Evolutionary conservation across 2,113 vertebrate species (phyloP).

Genomic region (Stigmatopora argus): DNA sequence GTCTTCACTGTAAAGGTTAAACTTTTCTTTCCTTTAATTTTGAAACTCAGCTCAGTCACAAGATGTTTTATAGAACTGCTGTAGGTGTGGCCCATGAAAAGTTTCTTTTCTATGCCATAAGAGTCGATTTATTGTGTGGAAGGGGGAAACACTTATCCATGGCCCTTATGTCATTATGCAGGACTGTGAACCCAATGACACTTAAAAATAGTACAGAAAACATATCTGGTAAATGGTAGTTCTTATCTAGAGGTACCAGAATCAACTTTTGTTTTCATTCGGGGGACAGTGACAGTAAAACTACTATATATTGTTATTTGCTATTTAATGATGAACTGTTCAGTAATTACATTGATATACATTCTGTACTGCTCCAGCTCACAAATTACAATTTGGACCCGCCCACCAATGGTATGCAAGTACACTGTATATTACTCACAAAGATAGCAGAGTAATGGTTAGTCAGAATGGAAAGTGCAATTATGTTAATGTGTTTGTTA

Average conservation of each 20-base stretch:
- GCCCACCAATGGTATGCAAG: not conserved
- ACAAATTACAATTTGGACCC: not conserved
- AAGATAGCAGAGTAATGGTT: too few relatives aligned
- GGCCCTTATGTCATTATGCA: not conserved
- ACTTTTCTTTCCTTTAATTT: not conserved
- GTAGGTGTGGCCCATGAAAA: not conserved
- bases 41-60: not conserved
- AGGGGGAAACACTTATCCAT: not conserved
- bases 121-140: not conserved
- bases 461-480: not conserved
- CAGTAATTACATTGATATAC: too few relatives aligned
- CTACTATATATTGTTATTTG: too few relatives aligned
- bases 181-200: too few relatives aligned
- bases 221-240: too few relatives aligned
- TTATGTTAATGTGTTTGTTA: not conserved
- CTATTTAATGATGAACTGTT: too few relatives aligned
- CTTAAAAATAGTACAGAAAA: too few relatives aligned
- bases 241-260: too few relatives aligned
- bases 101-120: not conserved
- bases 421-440: not conserved
- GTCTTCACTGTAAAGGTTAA: not conserved
- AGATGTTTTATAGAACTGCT: not conserved
- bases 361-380: too few relatives aligned
- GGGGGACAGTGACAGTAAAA: too few relatives aligned
- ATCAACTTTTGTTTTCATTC: too few relatives aligned